A percentile compares a stretch with the other conserved stretches of the same genome.
These are phyloP conservation scores for Zalophus californianus DNA, from an alignment of 2,797 vertebrate genomes.

Conservation along the genomic window DNA sequence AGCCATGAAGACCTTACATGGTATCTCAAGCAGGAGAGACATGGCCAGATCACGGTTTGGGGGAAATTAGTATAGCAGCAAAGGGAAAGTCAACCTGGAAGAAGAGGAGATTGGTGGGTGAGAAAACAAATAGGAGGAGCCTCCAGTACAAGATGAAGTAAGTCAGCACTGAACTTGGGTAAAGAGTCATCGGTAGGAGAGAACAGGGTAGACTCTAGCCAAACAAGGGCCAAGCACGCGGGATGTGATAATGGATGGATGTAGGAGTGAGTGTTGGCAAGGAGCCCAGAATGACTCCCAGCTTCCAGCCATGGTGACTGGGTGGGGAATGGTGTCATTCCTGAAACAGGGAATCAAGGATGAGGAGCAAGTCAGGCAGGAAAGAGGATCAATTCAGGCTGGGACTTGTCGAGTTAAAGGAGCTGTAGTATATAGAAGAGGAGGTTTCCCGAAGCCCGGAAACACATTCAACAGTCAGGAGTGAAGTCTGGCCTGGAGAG, in stretches of 20 bases:
- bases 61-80: background rate
- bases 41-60: background rate
- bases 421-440: background rate
- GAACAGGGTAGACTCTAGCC: background rate
- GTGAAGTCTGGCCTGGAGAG: background rate
- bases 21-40: background rate
- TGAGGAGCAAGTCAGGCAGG: slow-evolving; percentile 62
- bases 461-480: background rate
- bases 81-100: background rate
- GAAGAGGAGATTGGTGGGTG: background rate
- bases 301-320: background rate
- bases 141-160: background rate
- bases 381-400: slow-evolving; percentile 69
- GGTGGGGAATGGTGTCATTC: slow-evolving; percentile 68
- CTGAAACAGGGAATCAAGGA: slow-evolving; percentile 70
- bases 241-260: background rate
- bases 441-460: slow-evolving; percentile 8
- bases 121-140: background rate
- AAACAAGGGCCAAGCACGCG: background rate
- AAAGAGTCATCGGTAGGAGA: background rate
- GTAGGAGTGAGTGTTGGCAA: background rate
- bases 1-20: background rate
- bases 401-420: slow-evolving; percentile 60
- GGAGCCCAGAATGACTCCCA: slow-evolving; percentile 46
- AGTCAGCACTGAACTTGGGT: background rate